phyloP scores from a whole-genome alignment of 2,797 vertebrate genomes.

The Rhodeus uyekii region DNA sequence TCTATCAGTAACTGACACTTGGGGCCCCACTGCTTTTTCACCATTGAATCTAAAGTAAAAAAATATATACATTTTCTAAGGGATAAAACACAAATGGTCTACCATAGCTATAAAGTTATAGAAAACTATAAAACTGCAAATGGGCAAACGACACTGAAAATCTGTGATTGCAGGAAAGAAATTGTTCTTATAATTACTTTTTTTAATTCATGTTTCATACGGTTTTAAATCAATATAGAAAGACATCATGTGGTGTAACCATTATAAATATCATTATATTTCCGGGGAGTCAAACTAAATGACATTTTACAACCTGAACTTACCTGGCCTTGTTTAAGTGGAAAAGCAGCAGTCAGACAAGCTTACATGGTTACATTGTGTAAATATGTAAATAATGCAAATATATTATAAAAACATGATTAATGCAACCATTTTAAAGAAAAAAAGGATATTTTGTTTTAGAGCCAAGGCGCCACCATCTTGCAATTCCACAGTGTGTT shows the following conservation, averaged over 20 bases:
- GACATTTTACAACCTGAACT: not conserved
- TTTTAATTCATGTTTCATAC: not conserved
- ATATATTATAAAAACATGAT: no score
- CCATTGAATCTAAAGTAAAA: not conserved
- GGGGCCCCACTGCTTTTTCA: not conserved
- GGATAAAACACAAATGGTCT: not conserved
- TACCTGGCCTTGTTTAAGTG: not conserved
- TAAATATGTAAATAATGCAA: no score
- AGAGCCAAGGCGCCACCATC: no score
- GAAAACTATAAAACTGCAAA: not conserved
- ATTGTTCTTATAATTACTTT: no score
- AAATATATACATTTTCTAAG: not conserved
- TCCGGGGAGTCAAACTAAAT: not conserved
- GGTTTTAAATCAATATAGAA: not conserved
- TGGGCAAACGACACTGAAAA: not conserved
- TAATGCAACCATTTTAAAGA: no score
- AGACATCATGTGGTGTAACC: not conserved
- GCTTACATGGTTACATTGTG: no score
- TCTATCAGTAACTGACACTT: constrained; percentile 55
- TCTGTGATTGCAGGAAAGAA: not conserved
- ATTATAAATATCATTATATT: not conserved
- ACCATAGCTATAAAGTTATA: not conserved
- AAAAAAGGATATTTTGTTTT: no score
- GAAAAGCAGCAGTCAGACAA: no score
- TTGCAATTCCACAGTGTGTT: no score